Base-by-base conservation (phyloP, 2,888 invertebrate genomes). In the Acrobasis repandana region DNA sequence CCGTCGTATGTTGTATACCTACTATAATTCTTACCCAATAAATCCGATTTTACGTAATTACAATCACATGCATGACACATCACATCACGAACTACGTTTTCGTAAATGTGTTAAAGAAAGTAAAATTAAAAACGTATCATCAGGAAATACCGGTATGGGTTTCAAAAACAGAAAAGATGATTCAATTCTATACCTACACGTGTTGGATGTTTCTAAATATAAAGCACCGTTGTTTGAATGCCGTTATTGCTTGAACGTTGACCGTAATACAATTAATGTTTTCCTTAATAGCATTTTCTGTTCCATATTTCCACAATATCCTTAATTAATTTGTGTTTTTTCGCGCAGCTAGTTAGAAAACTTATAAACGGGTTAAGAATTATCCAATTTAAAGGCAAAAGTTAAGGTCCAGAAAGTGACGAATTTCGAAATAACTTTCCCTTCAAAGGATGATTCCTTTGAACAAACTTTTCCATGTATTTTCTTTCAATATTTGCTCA, bases 211-310 rank as follows among this genome's bases (percentile, higher is more conserved):
- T 76, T 84, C 84, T 87, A 85, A 87, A 88, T 85, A 82, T 84
- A 88, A 85, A 86, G 81, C 79, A 85, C 85, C 87, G 88, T 87
- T 89, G 79, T 80, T 67, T 74, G 75, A 79, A 83, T 85, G 83
- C 82, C 81, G 81, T 83, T 83, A 77, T 75, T 72, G 77, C 68
- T 75, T 82, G 80, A 80, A 79, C 77, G 78, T 83, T 82, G 83
- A 82, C 85, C 82, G 83, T 77, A 74, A 79, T 83, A 80, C 75
- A 72, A 82, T 80, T 79, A 77, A 79, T 77, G 73, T 77, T 83
- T 80, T 75, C 77, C 73, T 79, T 73, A 65, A 74, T 79, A 65
- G 68, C 65, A 72, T 75, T 74, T 76, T 74, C 72, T 72, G 69
- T 66, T 74, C 67, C 63, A 63, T 73, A 75, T 79, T 77, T 76